Evolutionary conservation across 2,113 vertebrate species (phyloP), one percentile per base, ranked within the genome.

Genomic region (Daboia siamensis): DNA sequence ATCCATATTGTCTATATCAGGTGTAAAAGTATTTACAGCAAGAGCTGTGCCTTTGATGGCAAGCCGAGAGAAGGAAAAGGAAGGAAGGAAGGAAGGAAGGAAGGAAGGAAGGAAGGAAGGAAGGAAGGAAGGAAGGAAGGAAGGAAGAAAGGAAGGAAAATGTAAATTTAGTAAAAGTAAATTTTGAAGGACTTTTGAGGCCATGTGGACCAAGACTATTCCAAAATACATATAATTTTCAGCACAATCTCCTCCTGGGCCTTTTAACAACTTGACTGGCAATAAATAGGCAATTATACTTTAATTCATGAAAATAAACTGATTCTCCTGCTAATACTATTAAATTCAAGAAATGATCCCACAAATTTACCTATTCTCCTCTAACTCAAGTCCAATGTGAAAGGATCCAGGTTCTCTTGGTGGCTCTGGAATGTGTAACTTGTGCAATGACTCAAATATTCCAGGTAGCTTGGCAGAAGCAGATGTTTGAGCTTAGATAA

Each of bases 401-500:
- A 21, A 90, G 90, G 84, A 33, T 12, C 94, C 91, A 93, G 94
- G 87, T 85, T 21, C 80, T 93, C 69, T 61, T 85, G 1, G 9
- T 85, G 51, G 29, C 0, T 84, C 9, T 59, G 84, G 80, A 94
- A 85, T n/a, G 87, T 91, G 48, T 69, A 84, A 24, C 61, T 39
- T 46, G 61, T 54, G 39, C 44, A 29, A 24, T 93, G 94, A 87
- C 51, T 90, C 0, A 0, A 90, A n/a, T 85, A 51, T 93, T 90
- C 89, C 91, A 95, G 95, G 93, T 95, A 94, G 91, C 89, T 55
- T 93, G 92, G 91, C 91, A 91, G 0, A 0, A 8, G 86, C 87
- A 88, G 59, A 23, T 20, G 0, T 92, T 92, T 91, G 94, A 93
- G n/a, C 56, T 86, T 64, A 95, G 90, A 17, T 12, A 88, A 84